Evolutionary conservation across 2,113 vertebrate genomes (phyloP).

Genomic region (Chionomys nivalis): DNA sequence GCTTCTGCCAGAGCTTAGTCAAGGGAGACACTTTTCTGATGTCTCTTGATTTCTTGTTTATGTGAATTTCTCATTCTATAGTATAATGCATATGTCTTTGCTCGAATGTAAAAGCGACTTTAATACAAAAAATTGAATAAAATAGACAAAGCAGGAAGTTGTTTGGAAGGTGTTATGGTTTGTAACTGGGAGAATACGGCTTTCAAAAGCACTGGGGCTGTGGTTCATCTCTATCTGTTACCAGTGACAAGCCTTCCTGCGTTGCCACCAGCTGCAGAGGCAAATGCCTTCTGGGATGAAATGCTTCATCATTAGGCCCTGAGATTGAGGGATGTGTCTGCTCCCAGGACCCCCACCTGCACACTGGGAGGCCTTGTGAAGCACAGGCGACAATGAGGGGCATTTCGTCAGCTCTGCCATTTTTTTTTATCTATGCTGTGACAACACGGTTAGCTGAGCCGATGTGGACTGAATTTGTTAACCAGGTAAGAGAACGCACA

Average conservation of each 20-base stretch:
- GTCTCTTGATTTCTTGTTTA: neutral
- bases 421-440: neutral
- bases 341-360: neutral
- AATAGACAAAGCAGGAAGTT: neutral
- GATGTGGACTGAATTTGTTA: neutral
- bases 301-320: neutral
- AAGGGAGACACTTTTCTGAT: slow-evolving; percentile 2
- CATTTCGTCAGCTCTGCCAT: neutral
- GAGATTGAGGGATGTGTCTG: neutral
- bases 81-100: neutral
- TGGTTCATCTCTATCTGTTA: neutral
- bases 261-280: neutral
- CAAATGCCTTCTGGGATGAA: neutral
- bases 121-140: neutral
- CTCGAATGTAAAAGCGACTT: neutral
- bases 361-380: neutral
- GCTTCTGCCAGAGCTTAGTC: neutral
- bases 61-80: slow-evolving; percentile 9
- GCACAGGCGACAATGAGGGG: neutral
- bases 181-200: neutral
- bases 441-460: neutral
- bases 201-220: neutral
- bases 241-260: neutral
- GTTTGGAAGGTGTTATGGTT: neutral
- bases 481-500: neutral